Conservation (phyloP, 2,797 vertebrate genomes). For the Hydrolagus colliei region DNA sequence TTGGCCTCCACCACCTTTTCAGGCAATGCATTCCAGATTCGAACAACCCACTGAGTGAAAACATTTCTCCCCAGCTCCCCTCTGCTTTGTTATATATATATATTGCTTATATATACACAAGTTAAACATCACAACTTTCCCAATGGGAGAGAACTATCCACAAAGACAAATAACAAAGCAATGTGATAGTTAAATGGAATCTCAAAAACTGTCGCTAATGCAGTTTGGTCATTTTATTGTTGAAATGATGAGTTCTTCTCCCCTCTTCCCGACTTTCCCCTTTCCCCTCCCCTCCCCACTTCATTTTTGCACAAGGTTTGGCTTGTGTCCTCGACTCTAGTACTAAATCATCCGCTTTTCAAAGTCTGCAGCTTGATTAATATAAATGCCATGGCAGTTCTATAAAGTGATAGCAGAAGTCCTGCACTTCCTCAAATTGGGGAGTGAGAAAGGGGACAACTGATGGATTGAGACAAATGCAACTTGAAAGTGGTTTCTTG, state of each 20-base stretch:
- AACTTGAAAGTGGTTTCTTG: constrained; percentile 27
- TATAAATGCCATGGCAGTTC: constrained; percentile 2
- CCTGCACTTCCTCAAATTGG: constrained; percentile 27
- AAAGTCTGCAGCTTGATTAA: constrained; percentile 27
- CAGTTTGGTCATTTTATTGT: constrained; percentile 11
- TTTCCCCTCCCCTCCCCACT: not conserved
- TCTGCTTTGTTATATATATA: not conserved
- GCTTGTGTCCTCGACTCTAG: not conserved
- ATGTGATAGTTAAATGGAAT: not conserved
- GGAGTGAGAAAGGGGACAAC: constrained; percentile 14
- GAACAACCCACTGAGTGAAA: too few species aligned
- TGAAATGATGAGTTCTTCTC: not conserved
- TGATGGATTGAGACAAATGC: constrained; percentile 24
- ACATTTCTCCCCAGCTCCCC: too few species aligned
- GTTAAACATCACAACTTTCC: not conserved
- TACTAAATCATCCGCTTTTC: constrained; percentile 20
- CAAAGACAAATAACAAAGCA: not conserved
- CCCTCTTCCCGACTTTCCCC: not conserved
- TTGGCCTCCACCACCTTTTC: too few species aligned
- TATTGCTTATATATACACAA: not conserved
- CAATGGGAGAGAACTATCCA: not conserved
- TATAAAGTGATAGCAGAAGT: constrained; percentile 27
- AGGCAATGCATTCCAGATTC: too few species aligned
- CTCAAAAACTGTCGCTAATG: not conserved
- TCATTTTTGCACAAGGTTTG: not conserved